Conservation (phyloP, 2,113 vertebrate genomes). For the Melanocharis versteri region DNA sequence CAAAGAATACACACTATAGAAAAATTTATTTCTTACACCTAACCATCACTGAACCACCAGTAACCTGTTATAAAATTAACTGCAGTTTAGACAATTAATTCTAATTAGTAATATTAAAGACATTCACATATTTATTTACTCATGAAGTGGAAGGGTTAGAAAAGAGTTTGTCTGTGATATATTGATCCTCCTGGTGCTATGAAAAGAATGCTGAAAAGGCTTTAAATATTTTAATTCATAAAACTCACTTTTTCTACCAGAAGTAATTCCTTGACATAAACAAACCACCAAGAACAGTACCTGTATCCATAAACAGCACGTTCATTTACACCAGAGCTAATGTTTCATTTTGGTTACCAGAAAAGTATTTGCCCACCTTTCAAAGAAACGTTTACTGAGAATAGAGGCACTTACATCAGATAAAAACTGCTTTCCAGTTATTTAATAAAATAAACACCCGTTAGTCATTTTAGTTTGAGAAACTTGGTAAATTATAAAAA, state of each 20-base stretch:
- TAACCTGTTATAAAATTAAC: slow-evolving; percentile 29
- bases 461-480: slow-evolving; percentile 73
- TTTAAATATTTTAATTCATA: neutral
- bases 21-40: neutral
- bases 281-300: slow-evolving; percentile 4
- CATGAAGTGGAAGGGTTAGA: slow-evolving; percentile 32
- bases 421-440: slow-evolving; percentile 47
- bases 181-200: neutral
- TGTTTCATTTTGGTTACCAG: neutral
- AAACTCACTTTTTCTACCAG: neutral
- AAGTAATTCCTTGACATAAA: neutral
- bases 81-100: slow-evolving; percentile 39
- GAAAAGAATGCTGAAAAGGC: neutral
- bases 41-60: neutral
- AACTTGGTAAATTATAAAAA: slow-evolving; percentile 16
- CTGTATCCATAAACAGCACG: neutral
- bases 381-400: slow-evolving; percentile 34
- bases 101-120: slow-evolving; percentile 53
- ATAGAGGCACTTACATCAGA: slow-evolving; percentile 35
- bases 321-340: neutral
- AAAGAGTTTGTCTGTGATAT: neutral
- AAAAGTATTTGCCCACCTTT: slow-evolving; percentile 57
- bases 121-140: slow-evolving; percentile 45
- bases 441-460: slow-evolving; percentile 44
- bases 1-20: neutral